Base-by-base conservation (phyloP, 1,140 invertebrate species). In the Camponotus pennsylvanicus region DNA sequence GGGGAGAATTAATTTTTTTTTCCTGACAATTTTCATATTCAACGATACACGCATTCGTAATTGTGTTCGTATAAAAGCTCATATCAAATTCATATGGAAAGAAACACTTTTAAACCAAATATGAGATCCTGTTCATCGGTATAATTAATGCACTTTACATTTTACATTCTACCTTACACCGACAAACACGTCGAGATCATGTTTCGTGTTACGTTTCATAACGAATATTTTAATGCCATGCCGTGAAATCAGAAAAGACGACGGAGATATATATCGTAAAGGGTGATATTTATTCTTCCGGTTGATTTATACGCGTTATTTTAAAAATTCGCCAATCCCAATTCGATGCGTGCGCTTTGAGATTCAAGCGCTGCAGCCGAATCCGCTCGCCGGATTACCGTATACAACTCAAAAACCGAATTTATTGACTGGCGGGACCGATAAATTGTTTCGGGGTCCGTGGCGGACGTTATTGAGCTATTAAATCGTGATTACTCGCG, bases 401-500 rank as follows among this genome's bases (percentile, higher is more conserved):
- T 90, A 90, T 90, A 90, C 89, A 89, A 93, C 90, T 92, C 91
- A 93, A 93, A 92, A 93, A 84, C 88, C 91, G 88, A 93, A 93
- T 94, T 94, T 93, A 94, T 94, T 88, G 93, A 93, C 93, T 94
- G 87, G 89, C 80, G 88, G 87, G 91, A 78, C 87, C 91, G 88
- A 93, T 94, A 94, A 93, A 94, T 93, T 93, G 92, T 94, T 92
- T 92, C 92, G 88, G 67, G 91, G 91, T 88, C 91, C 86, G 88
- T 86, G 87, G 90, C 88, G 89, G 91, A 93, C 92, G 93, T 94
- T 94, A 94, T 94, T 94, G 93, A 93, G 93, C 93, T 93, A 94
- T 94, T 94, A 94, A 94, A 94, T 93, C 89, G 90, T 94, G 93
- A 94, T 94, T 94, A 93, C 91, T 88, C 86, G 90, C 85, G 86